A percentile compares a stretch with the other conserved stretches of the same genome.
These are phyloP conservation scores for Eristalis arbustorum DNA, from an alignment of 2,888 invertebrate genomes.

Conservation along the genomic window DNA sequence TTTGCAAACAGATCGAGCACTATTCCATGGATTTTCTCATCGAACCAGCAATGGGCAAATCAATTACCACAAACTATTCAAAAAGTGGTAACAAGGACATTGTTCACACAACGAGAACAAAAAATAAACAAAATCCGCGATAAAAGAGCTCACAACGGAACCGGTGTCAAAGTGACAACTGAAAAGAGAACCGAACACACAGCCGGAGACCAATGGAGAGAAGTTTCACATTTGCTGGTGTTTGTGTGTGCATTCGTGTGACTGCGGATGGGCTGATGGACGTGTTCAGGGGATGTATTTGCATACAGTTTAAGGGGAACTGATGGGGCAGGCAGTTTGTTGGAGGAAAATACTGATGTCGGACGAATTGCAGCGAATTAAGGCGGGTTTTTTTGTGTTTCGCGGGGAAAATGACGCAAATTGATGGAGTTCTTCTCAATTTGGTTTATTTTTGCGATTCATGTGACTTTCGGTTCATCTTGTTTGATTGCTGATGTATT, in stretches of 20 bases:
- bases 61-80: slow-evolving; percentile 12
- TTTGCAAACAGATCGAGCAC: not conserved
- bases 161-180: slow-evolving; percentile 72
- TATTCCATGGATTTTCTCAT: not conserved
- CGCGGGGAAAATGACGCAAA: too few relatives aligned
- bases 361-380: not conserved
- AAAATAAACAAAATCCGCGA: slow-evolving; percentile 40
- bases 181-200: slow-evolving; percentile 31
- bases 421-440: too few relatives aligned
- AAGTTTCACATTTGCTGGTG: not conserved
- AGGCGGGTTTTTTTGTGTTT: too few relatives aligned
- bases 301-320: not conserved
- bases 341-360: not conserved
- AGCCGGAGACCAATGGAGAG: slow-evolving; percentile 18
- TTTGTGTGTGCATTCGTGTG: not conserved
- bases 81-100: slow-evolving; percentile 32
- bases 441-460: too few relatives aligned
- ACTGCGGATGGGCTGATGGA: not conserved
- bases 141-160: slow-evolving; percentile 29
- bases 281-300: slow-evolving; percentile 1
- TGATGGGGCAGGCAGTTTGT: not conserved
- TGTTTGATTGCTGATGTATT: too few relatives aligned
- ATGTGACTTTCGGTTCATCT: too few relatives aligned
- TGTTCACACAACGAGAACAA: not conserved
- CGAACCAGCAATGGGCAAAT: slow-evolving; percentile 1